Evolutionary conservation across 2,888 invertebrate genomes (phyloP).

Genomic region (Abscondita cerata): DNA sequence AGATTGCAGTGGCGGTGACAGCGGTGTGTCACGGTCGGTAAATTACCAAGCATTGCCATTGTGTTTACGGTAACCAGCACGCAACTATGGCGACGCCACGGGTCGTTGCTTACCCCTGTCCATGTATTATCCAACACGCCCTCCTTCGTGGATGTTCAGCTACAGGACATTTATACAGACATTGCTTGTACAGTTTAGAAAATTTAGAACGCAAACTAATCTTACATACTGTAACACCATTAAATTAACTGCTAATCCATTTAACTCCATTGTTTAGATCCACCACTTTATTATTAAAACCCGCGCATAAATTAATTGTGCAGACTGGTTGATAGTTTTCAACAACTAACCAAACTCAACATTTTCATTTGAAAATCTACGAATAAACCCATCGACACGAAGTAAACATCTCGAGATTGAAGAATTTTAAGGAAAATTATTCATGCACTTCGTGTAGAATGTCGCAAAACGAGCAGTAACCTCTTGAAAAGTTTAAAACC

Average conservation of each 20-base stretch:
- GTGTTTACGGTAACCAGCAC: constrained; percentile 42
- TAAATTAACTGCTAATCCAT: too few species aligned
- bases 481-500: constrained; percentile 28
- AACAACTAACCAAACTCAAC: too few species aligned
- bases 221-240: too few species aligned
- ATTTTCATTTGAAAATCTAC: not conserved
- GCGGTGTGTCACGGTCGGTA: constrained; percentile 45
- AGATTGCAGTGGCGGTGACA: constrained; percentile 44
- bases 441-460: constrained; percentile 25
- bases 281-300: too few species aligned
- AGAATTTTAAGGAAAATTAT: constrained; percentile 19
- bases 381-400: not conserved
- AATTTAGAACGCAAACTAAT: too few species aligned
- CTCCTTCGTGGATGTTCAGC: constrained; percentile 22
- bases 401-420: constrained; percentile 2
- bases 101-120: constrained; percentile 39
- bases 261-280: too few species aligned
- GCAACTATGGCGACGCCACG: constrained; percentile 42
- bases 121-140: constrained; percentile 36
- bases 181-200: constrained; percentile 9
- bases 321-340: too few species aligned
- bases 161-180: constrained; percentile 27
- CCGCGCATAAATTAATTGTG: too few species aligned
- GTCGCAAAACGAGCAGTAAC: constrained; percentile 26
- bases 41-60: constrained; percentile 42